Evolutionary conservation across 2,888 invertebrate genomes (phyloP).

Genomic region (Drosophila phalerata): DNA sequence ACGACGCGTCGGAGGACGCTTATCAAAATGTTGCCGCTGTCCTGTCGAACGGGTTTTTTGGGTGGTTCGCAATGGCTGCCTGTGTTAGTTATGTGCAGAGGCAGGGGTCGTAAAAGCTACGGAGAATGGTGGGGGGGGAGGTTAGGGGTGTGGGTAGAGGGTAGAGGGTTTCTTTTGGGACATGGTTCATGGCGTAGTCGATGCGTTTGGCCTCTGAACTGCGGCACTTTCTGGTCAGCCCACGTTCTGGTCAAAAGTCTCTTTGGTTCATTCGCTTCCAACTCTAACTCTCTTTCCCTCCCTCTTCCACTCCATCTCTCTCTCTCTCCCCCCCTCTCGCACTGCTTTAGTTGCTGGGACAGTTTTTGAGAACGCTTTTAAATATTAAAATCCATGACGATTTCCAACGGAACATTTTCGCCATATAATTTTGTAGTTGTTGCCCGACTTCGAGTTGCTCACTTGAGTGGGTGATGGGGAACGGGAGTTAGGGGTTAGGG

Average conservation of each 20-base stretch:
- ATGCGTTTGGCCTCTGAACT: conserved; percentile 80
- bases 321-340: neutral
- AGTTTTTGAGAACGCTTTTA: conserved; percentile 82
- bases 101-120: no score
- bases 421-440: conserved; percentile 75
- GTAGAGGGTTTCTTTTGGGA: conserved; percentile 44
- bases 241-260: conserved; percentile 65
- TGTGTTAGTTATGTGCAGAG: no score
- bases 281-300: neutral
- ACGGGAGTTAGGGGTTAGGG: neutral
- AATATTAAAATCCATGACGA: conserved; percentile 85
- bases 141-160: neutral
- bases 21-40: conserved; percentile 78
- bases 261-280: conserved; percentile 18
- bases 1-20: conserved; percentile 54
- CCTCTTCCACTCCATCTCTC: neutral
- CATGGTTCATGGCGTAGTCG: conserved; percentile 59
- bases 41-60: conserved; percentile 66
- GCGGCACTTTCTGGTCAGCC: conserved; percentile 70
- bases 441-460: conserved; percentile 24
- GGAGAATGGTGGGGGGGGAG: no score
- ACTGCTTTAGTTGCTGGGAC: conserved; percentile 40
- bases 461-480: neutral
- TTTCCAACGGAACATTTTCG: conserved; percentile 76
- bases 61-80: neutral